Base-by-base conservation (phyloP, 2,113 vertebrate genomes). In the Trichechus manatus region DNA sequence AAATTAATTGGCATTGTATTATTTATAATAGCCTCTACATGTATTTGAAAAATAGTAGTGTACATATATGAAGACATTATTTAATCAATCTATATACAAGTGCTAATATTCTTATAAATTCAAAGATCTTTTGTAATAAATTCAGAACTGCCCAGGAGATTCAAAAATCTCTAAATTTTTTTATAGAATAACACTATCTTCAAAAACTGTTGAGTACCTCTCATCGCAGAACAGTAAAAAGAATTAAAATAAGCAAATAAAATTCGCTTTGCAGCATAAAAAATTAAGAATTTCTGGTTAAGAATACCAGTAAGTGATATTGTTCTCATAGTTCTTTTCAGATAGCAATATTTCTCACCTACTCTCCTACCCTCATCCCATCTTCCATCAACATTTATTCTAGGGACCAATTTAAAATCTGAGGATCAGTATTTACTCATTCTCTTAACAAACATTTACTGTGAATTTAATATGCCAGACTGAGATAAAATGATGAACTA, bases 321-420 rank as follows among this genome's bases (percentile, higher is more conserved):
- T 19, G 79, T 87, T 75, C 94, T 96, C 22, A 68, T 42, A 59
- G 74, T 92, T 93, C 87, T 94, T 95, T 98, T 91, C 68, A 92
- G 96, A 87, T 83, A 59, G 19, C 56, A 94, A 70, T 83, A 75
- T 89, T 94, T 70, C 93, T 83, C 75, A 91, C 84, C 78, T 94
- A 42, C 31, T 94, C n/a, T 72, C 42, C 74, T 74, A 63, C 14
- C 63, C 79, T 95, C 42, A 70, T 72, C 29, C 70, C 70, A 87
- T 85, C 80, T 96, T 86, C 50, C 77, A 90, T 80, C 87, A 94
- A 82, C 95, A 86, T 95, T 97, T 97, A 85, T 91, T 97, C 83
- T 79, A 86, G 74, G 74, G 53, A 64, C 53, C 63, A 96, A 97
- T 94, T 96, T 83, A 82, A 94, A 96, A 93, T 72, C 77, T 64